These are phyloP conservation scores for Odontesthes bonariensis DNA, from an alignment of 2,113 vertebrate genomes.

Conservation along the genomic window DNA sequence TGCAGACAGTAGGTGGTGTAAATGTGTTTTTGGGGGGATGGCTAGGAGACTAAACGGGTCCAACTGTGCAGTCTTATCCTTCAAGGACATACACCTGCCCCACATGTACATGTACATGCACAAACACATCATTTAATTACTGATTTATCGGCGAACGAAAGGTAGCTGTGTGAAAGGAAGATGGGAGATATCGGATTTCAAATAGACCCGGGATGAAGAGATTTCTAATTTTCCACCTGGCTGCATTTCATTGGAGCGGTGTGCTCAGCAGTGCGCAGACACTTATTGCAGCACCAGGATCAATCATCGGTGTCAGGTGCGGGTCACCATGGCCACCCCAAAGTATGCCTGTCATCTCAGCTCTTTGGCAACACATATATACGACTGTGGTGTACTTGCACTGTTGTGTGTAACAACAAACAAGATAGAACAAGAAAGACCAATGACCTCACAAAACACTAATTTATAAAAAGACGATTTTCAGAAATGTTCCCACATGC, in stretches of 20 bases:
- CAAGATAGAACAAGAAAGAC: not conserved
- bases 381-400: not conserved
- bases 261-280: conserved; percentile 62
- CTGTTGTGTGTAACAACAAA: conserved; percentile 5
- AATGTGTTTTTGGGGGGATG: not conserved
- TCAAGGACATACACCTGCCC: conserved; percentile 49
- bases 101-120: conserved; percentile 33
- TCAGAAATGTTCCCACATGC: not conserved
- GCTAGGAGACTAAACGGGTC: conserved; percentile 19
- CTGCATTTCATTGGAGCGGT: conserved; percentile 72
- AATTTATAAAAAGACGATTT: not conserved
- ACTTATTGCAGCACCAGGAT: conserved; percentile 78
- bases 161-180: conserved; percentile 50
- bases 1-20: not conserved
- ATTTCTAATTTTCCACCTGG: conserved; percentile 85
- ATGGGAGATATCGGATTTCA: conserved; percentile 81
- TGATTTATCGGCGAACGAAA: conserved; percentile 73
- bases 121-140: conserved; percentile 76
- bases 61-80: conserved; percentile 12
- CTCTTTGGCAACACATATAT: not conserved
- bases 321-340: conserved; percentile 61
- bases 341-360: conserved; percentile 38
- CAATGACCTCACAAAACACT: conserved; percentile 35
- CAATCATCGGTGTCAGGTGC: conserved; percentile 79
- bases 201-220: conserved; percentile 82